Evolutionary conservation across 2,797 vertebrate species (phyloP).

Genomic region (Coendou prehensilis): DNA sequence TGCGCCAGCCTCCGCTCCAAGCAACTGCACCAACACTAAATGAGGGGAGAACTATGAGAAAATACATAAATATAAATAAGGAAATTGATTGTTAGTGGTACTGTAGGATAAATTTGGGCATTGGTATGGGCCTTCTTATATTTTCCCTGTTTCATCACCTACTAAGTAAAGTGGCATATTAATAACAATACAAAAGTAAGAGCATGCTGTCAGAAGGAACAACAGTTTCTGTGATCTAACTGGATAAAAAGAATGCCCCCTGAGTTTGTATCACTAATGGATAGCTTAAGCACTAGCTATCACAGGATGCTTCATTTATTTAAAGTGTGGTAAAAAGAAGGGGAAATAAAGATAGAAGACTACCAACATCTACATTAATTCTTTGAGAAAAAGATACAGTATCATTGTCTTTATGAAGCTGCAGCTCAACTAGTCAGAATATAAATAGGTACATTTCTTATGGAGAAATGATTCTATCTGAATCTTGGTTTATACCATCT

Average conservation of each 20-base stretch:
- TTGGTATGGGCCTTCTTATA: background rate
- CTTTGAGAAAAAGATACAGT: background rate
- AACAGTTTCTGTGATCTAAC: background rate
- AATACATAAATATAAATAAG: background rate
- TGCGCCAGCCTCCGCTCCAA: background rate
- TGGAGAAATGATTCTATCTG: background rate
- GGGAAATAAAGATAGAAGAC: background rate
- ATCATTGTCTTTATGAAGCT: slow-evolving; percentile 16
- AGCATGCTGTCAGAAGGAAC: background rate
- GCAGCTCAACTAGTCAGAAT: background rate
- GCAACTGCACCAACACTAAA: background rate
- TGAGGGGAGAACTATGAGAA: background rate
- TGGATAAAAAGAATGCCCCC: background rate
- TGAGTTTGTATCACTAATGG: background rate
- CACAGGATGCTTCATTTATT: background rate
- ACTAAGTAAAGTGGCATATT: background rate
- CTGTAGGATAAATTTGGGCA: background rate
- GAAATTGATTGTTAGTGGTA: background rate
- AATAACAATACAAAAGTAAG: background rate
- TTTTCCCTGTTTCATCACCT: background rate
- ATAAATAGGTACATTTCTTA: slow-evolving; percentile 46
- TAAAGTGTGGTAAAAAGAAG: background rate
- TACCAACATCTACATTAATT: background rate
- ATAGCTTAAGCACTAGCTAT: background rate
- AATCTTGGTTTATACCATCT: slow-evolving; percentile 62